Base-by-base conservation (phyloP, 2,797 vertebrate species). In the Pitangus sulphuratus region DNA sequence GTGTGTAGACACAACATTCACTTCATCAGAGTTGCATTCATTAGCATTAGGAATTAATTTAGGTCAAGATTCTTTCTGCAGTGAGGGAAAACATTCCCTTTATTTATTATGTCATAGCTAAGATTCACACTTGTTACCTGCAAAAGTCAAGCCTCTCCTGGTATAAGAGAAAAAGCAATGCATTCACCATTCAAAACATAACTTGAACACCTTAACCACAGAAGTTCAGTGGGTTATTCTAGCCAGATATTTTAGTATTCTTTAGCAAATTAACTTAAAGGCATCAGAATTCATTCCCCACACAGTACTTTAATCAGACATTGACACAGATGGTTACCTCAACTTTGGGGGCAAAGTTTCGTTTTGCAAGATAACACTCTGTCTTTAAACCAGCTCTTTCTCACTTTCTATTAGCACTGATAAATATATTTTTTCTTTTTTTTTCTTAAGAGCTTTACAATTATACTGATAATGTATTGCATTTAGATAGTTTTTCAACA, bases 281-380 rank as follows among this genome's bases (percentile, higher is more conserved):
- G 37, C 89, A 81, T 86, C 76, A 86, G 72, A 96, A 96, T 92
- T 93, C 8, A 85, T 81, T 96, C 54, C 76, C 56, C 76, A 76
- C 84, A 62, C 82, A 78, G 50, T 39, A 80, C 44, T 91, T 69
- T 57, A 92, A 92, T 94, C 80, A 94, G 84, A 85, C 80, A 78
- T 40, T 82, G 89, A 92, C 89, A 92, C 94, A 96, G 95, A 96
- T 96, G 95, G 96, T 93, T 96, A 95, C 70, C 76, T 96, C 20
- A 20, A 81, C 93, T 91, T 76, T 56, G 58, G 39, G 93, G 90
- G 91, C 92, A 96, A 87, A 85, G 94, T 75, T 93, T 71, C 47
- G 0, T 58, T 96, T 97, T 89, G 87, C 93, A 93, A 68, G 76
- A 86, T 89, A 94, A 94, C 89, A 92, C 93, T 89, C 30, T 77